Percentiles rank a stretch among this genome's conserved stretches.
Evolutionary conservation across 2,113 vertebrate genomes (phyloP).

Genomic region (Cavia aperea): DNA sequence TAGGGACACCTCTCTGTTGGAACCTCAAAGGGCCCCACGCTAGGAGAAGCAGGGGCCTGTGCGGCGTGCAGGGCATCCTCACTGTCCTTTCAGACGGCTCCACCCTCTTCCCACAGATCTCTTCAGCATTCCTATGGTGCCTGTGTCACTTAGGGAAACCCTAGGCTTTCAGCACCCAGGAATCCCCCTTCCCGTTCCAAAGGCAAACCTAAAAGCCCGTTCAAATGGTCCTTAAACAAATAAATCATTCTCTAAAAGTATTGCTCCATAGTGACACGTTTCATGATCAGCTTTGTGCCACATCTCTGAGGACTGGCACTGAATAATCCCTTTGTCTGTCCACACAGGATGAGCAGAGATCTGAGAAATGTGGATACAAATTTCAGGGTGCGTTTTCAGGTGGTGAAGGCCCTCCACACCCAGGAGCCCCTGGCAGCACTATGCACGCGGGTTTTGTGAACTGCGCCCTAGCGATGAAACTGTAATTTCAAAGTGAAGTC

Average conservation of each 20-base stretch:
- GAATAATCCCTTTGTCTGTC: conserved; percentile 33
- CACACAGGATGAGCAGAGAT: neutral
- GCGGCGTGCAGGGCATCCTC: conserved; percentile 37
- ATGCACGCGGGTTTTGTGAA: neutral
- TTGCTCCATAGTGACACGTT: neutral
- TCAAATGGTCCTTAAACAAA: conserved; percentile 14
- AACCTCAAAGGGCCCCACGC: conserved; percentile 48
- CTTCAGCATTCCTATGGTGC: conserved; percentile 49
- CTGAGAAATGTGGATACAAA: neutral
- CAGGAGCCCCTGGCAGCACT: neutral
- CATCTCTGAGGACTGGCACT: neutral
- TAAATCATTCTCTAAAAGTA: conserved; percentile 16
- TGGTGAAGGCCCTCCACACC: neutral
- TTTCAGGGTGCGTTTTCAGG: conserved; percentile 4
- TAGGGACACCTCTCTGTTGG: conserved; percentile 24
- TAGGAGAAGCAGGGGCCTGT: conserved; percentile 15
- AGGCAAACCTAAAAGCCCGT: conserved; percentile 2
- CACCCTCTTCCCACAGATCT: conserved; percentile 59
- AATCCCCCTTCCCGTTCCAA: conserved; percentile 35
- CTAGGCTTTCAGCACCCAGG: conserved; percentile 28
- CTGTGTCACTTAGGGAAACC: conserved; percentile 31
- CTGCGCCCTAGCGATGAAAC: neutral
- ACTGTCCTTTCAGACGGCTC: conserved; percentile 50
- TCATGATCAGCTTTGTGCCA: conserved; percentile 16
- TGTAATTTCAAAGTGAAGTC: neutral